Conservation (phyloP, 2,113 vertebrate genomes). For the Rhadina sibilatrix region DNA sequence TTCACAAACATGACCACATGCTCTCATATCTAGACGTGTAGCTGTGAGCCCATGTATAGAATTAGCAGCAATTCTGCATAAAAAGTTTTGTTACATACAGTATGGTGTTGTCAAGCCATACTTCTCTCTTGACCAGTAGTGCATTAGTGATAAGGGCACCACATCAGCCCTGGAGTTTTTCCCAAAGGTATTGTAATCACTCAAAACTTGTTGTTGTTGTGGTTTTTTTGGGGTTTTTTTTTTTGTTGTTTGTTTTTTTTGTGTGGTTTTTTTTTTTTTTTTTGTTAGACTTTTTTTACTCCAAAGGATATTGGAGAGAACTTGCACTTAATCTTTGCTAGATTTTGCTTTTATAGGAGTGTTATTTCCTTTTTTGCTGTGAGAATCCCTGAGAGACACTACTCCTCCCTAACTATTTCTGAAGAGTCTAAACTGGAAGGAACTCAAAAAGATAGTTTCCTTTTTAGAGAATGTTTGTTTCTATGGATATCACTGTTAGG, state of each 20-base stretch:
- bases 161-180: not conserved
- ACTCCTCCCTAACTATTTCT: conserved; percentile 4
- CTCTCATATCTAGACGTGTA: not conserved
- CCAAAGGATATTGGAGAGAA: not conserved
- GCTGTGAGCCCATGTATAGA: not conserved
- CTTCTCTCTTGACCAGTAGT: not conserved
- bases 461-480: not conserved
- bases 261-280: not conserved
- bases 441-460: conserved; percentile 10
- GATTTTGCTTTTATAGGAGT: not conserved
- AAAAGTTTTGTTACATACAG: not conserved
- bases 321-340: not conserved
- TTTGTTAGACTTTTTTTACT: not conserved
- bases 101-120: not conserved
- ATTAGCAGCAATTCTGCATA: not conserved
- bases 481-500: not conserved
- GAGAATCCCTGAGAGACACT: not conserved
- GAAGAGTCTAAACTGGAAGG: conserved; percentile 1
- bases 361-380: conserved; percentile 22
- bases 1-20: not conserved
- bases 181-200: not conserved
- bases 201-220: not conserved
- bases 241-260: not conserved
- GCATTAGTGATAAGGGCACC: not conserved
- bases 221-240: not conserved